Evolutionary conservation across 2,888 invertebrate species (phyloP), one percentile per base, ranked within the genome.

Genomic region (Agapostemon virescens): DNA sequence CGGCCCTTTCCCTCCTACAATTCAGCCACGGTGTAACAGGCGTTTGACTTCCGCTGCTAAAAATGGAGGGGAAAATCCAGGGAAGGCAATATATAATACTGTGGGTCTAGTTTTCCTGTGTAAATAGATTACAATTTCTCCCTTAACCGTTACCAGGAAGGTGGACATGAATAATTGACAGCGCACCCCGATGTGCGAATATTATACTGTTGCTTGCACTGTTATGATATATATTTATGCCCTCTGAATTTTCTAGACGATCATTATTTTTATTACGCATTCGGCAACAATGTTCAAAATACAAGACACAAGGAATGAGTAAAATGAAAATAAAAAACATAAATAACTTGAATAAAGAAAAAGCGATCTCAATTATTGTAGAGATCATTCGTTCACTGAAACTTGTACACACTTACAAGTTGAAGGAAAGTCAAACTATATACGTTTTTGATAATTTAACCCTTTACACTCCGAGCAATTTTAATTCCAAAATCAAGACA

Each of bases 11-110:
- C 77, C 67, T 77, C 17, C 71, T 69, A 42, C 69, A 58, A 64
- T 69, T 76, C 55, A 52, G 36, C 36, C 26, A 20, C 61, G 69
- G 58, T 68, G 68, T 69, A 55, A 68, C 70, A 69, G 58, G 55
- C 68, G 66, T 82, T 79, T 69, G 69, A 36, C 68, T 82, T 82
- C 77, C 82, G 76, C 40, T 70, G 40, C 36, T 73, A 61, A 75
- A 83, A 75, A 76, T 75, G 30, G 49, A 70, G 74, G 74, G 76
- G 67, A 66, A 71, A 52, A 42, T 67, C 15, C 61, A 13, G 74
- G 33, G 26, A 67, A 64, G 49, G 71, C 55, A 49, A 69, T 23
- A 49, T 7, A 52, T 55, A 58, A 55, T 52, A 55, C 20, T 5
- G 38, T 42, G 11, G 55, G n/a, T 72, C 55, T 52, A 42, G 30